phyloP scores from a whole-genome alignment of 2,888 invertebrate species.

The Cheilosia vernalis region DNA sequence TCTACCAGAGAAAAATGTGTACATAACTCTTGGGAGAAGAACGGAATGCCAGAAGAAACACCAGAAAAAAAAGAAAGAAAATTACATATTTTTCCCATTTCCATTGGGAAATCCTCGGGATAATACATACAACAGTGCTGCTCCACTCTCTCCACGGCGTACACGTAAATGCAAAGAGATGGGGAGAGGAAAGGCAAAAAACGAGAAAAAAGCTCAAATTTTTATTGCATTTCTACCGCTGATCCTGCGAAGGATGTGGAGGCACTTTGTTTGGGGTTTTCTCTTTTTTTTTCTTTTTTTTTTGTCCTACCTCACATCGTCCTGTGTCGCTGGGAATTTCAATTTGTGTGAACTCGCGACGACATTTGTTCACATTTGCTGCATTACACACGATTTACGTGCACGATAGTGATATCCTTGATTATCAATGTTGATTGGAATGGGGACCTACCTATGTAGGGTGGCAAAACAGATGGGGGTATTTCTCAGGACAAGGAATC shows the following conservation, averaged over 20 bases:
- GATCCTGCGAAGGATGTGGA: conserved; percentile 66
- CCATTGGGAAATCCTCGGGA: conserved; percentile 68
- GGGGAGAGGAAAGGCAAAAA: conserved; percentile 52
- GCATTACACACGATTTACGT: conserved; percentile 74
- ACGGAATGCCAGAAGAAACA: conserved; percentile 21
- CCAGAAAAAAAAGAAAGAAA: conserved; percentile 62
- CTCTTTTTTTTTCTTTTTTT: conserved; percentile 23
- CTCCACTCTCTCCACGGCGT: conserved; percentile 49
- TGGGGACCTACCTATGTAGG: background rate
- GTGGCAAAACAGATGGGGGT: conserved; percentile 50
- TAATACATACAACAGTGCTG: conserved; percentile 51
- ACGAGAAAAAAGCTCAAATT: conserved; percentile 67
- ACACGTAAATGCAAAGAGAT: conserved; percentile 6
- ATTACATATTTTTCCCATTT: conserved; percentile 75
- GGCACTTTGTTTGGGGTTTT: conserved; percentile 36
- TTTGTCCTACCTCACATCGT: conserved; percentile 26
- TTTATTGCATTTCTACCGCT: conserved; percentile 72
- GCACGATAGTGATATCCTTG: conserved; percentile 73
- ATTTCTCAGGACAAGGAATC: conserved; percentile 53
- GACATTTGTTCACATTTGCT: conserved; percentile 75
- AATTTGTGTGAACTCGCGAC: conserved; percentile 74
- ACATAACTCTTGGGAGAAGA: conserved; percentile 74
- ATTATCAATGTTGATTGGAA: conserved; percentile 50
- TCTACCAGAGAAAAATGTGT: conserved; percentile 72
- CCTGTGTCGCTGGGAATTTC: conserved; percentile 69